phyloP scores from a whole-genome alignment of 2,797 vertebrate species.

The Pterois miles region DNA sequence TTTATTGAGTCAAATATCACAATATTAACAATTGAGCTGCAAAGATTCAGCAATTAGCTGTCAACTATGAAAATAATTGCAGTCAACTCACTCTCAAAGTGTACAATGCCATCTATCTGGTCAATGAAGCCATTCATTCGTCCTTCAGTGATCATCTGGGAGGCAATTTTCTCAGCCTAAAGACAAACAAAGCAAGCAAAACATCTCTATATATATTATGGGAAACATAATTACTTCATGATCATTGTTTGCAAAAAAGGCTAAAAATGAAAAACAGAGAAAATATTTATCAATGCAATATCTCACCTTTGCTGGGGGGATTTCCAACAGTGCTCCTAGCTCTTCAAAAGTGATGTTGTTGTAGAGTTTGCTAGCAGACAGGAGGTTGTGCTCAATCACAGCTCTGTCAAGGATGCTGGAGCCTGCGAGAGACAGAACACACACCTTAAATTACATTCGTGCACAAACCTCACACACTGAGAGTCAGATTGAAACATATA shows the following conservation, averaged over 20 bases:
- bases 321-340: slow-evolving; percentile 96
- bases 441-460: not conserved
- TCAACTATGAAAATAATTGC: too few species aligned
- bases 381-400: slow-evolving; percentile 97
- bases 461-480: not conserved
- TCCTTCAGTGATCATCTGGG: slow-evolving; percentile 99
- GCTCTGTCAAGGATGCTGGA: slow-evolving; percentile 99
- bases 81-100: slow-evolving; percentile 96
- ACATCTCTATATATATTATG: not conserved
- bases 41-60: too few species aligned
- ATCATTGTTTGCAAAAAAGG: not conserved
- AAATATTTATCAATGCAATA: not conserved
- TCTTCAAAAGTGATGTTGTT: slow-evolving; percentile 99
- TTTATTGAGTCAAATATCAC: not conserved
- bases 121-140: slow-evolving; percentile 99
- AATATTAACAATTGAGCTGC: too few species aligned
- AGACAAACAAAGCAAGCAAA: not conserved
- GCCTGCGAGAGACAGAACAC: slow-evolving; percentile 75
- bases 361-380: slow-evolving; percentile 98
- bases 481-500: not conserved
- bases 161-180: slow-evolving; percentile 98
- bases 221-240: not conserved
- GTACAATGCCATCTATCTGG: slow-evolving; percentile 98
- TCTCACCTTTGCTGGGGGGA: slow-evolving; percentile 95
- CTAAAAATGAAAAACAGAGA: too few species aligned